Evolutionary conservation across 2,888 invertebrate genomes (phyloP).

Genomic region (Drosophila macrospina): DNA sequence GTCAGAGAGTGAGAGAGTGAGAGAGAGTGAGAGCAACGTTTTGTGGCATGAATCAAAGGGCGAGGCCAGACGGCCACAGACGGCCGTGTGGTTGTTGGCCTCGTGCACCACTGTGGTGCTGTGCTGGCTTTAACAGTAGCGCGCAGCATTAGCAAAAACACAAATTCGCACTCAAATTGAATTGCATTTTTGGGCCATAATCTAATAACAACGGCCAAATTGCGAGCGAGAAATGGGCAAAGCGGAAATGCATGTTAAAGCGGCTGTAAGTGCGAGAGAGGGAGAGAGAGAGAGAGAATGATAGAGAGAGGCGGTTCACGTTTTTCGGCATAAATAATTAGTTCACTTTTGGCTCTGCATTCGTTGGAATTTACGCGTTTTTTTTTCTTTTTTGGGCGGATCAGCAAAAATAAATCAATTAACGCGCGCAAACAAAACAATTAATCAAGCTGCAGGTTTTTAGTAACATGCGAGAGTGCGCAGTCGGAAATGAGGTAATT

Average conservation of each 20-base stretch:
- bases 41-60: slow-evolving; percentile 58
- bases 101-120: slow-evolving; percentile 30
- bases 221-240: slow-evolving; percentile 34
- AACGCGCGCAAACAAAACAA: slow-evolving; percentile 74
- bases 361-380: slow-evolving; percentile 35
- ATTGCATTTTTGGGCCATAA: slow-evolving; percentile 70
- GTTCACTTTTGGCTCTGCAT: slow-evolving; percentile 31
- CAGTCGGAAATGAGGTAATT: slow-evolving; percentile 67
- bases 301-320: neutral
- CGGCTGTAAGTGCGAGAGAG: neutral
- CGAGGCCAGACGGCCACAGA: slow-evolving; percentile 25
- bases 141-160: slow-evolving; percentile 62
- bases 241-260: slow-evolving; percentile 48
- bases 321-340: slow-evolving; percentile 59
- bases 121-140: slow-evolving; percentile 36
- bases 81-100: neutral
- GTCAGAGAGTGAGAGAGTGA: no score
- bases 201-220: slow-evolving; percentile 63
- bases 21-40: neutral
- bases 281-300: neutral
- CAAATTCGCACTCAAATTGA: slow-evolving; percentile 79
- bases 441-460: slow-evolving; percentile 75
- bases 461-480: slow-evolving; percentile 44
- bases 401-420: slow-evolving; percentile 74
- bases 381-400: slow-evolving; percentile 34